Evolutionary conservation across 2,888 invertebrate genomes (phyloP).

Genomic region (Meloe dianella): DNA sequence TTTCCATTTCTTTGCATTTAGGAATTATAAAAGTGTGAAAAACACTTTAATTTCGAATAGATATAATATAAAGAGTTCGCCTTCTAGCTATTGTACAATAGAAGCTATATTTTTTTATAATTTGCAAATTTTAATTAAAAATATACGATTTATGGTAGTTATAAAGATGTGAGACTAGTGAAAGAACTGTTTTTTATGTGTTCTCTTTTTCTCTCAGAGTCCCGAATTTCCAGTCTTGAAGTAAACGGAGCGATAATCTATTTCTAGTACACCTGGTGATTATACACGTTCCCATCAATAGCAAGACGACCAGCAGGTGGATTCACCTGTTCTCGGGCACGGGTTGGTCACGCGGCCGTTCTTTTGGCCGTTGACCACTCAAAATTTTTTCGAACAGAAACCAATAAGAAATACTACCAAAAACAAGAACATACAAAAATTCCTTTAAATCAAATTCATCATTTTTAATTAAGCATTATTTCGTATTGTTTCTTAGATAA

Average conservation of each 20-base stretch:
- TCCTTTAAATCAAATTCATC: background rate
- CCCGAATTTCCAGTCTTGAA: slow-evolving; percentile 8
- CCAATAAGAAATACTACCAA: background rate
- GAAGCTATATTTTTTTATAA: too few relatives aligned
- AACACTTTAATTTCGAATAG: too few relatives aligned
- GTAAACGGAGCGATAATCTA: slow-evolving; percentile 31
- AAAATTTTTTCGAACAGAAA: slow-evolving; percentile 12
- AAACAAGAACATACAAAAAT: background rate
- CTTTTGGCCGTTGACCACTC: slow-evolving; percentile 30
- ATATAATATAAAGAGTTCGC: too few relatives aligned
- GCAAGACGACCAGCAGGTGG: slow-evolving; percentile 45
- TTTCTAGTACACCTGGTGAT: slow-evolving; percentile 33
- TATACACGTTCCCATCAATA: slow-evolving; percentile 18
- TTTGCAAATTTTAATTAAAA: background rate
- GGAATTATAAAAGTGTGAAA: too few relatives aligned
- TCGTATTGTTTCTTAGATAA: background rate
- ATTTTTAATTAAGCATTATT: background rate
- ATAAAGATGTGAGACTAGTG: background rate
- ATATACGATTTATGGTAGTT: too few relatives aligned
- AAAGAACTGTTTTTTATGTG: background rate
- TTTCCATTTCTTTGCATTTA: too few relatives aligned
- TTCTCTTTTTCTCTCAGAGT: background rate
- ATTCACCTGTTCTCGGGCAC: slow-evolving; percentile 48
- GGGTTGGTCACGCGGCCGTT: slow-evolving; percentile 42
- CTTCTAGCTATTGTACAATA: too few relatives aligned